Conservation (phyloP, 1,140 invertebrate species). For the Eriosoma lanigerum region DNA sequence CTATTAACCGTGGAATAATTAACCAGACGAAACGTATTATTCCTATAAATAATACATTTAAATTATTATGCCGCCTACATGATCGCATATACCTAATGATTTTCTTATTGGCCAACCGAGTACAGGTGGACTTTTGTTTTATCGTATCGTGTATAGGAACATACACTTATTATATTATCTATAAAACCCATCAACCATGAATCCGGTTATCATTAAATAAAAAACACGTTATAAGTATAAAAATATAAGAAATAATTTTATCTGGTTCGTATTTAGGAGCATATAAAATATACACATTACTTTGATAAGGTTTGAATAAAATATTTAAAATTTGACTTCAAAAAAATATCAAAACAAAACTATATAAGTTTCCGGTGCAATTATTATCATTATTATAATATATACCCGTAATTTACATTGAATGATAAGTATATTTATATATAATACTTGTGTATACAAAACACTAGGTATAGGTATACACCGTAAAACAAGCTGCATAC, state of each 20-base stretch:
- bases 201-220: constrained; percentile 17
- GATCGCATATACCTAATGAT: constrained; percentile 21
- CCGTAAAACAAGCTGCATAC: too few species aligned
- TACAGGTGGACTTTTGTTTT: constrained; percentile 32
- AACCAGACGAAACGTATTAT: constrained; percentile 11
- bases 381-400: neutral
- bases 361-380: neutral
- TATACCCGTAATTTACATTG: neutral
- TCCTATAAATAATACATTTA: constrained; percentile 30
- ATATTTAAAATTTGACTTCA: constrained; percentile 24
- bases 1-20: constrained; percentile 12
- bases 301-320: constrained; percentile 14
- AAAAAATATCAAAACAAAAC: neutral
- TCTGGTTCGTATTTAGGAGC: neutral
- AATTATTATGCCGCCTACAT: constrained; percentile 8
- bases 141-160: neutral
- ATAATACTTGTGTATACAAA: too few species aligned
- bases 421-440: too few species aligned
- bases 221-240: neutral
- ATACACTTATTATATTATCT: constrained; percentile 12
- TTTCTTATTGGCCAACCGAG: constrained; percentile 15
- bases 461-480: too few species aligned
- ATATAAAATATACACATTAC: neutral
- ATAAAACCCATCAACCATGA: constrained; percentile 18
- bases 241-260: constrained; percentile 9